Conservation (phyloP, 2,113 vertebrate genomes). For the Urocynchramus pylzowi region DNA sequence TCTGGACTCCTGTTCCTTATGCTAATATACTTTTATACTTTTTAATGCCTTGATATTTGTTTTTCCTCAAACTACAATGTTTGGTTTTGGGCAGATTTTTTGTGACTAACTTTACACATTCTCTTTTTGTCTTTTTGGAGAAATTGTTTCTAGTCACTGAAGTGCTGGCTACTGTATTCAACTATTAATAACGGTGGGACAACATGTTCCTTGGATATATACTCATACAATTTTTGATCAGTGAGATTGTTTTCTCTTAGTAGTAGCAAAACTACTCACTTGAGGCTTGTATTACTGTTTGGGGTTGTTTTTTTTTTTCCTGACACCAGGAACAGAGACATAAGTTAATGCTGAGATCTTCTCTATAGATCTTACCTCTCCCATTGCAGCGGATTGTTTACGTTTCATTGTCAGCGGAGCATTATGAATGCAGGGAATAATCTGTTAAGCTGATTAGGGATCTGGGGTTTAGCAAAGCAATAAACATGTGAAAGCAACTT, state of each 20-base stretch:
- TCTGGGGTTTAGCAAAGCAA: neutral
- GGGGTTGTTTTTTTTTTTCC: too few species aligned
- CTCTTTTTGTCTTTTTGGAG: neutral
- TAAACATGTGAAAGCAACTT: constrained; percentile 3
- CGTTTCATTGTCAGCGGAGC: neutral
- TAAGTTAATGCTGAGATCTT: neutral
- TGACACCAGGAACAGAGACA: neutral
- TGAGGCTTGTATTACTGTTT: neutral
- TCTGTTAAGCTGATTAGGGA: neutral
- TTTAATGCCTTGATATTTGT: neutral
- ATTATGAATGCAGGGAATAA: neutral
- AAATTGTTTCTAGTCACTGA: neutral
- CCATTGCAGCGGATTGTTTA: neutral
- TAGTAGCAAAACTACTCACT: neutral
- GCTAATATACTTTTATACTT: neutral
- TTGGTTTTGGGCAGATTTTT: neutral
- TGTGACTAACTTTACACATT: neutral
- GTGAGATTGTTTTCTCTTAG: neutral
- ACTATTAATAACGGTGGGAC: neutral
- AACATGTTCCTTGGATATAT: neutral
- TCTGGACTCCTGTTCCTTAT: neutral
- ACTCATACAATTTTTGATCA: neutral
- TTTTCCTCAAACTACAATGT: neutral
- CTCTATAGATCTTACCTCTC: neutral
- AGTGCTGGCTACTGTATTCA: neutral